Evolutionary conservation across 2,113 vertebrate genomes (phyloP).

Genomic region (Hyla sarda): DNA sequence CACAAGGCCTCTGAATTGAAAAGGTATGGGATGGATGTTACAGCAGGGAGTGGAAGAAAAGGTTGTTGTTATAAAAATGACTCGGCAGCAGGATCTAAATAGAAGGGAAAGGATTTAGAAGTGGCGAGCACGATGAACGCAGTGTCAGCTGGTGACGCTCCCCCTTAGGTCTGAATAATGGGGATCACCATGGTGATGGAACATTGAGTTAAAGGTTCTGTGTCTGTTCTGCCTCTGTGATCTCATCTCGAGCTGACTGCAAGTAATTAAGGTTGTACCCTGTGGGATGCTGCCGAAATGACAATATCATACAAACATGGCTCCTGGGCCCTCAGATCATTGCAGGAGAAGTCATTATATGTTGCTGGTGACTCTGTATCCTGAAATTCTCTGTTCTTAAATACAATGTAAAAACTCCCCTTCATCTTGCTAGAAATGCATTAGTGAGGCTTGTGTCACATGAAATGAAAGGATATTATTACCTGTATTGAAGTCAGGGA

Average conservation of each 20-base stretch:
- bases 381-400: not conserved
- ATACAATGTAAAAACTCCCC: not conserved
- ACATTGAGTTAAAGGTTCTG: constrained; percentile 45
- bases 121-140: not conserved
- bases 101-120: constrained; percentile 26
- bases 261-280: constrained; percentile 51
- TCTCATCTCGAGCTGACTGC: constrained; percentile 51
- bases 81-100: constrained; percentile 18
- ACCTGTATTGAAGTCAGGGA: not conserved
- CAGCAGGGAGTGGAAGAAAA: constrained; percentile 44
- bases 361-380: not conserved
- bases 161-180: constrained; percentile 52
- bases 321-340: constrained; percentile 18
- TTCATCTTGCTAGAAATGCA: not conserved
- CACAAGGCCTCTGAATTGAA: constrained; percentile 20
- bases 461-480: not conserved
- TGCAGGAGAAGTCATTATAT: constrained; percentile 11
- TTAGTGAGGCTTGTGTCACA: not conserved
- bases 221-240: constrained; percentile 36
- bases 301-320: constrained; percentile 47
- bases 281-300: constrained; percentile 42
- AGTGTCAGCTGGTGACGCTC: constrained; percentile 37
- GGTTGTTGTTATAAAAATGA: constrained; percentile 41
- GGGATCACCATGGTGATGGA: constrained; percentile 51
- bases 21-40: constrained; percentile 6